A percentile compares a stretch with the other conserved stretches of the same genome.
Evolutionary conservation across 2,113 vertebrate genomes (phyloP).

Genomic region (Mustela lutreola): DNA sequence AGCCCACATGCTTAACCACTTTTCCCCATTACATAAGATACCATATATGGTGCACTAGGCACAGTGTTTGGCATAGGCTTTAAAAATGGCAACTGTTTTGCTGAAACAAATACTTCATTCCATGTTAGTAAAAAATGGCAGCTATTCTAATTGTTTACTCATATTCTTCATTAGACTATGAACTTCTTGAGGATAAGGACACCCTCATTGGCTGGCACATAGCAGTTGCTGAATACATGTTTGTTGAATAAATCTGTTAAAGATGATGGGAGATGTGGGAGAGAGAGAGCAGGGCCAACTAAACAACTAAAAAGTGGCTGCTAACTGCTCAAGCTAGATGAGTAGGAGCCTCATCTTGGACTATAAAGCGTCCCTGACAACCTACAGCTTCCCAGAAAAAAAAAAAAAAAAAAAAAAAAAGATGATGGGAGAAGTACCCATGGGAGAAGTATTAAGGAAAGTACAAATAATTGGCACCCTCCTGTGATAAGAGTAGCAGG

Average conservation of each 20-base stretch:
- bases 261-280: conserved; percentile 27
- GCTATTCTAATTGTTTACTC: conserved; percentile 22
- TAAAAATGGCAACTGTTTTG: background rate
- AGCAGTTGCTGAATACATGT: conserved; percentile 20
- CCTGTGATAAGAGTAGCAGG: background rate
- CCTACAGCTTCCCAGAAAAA: too few species aligned
- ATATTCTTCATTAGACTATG: background rate
- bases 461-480: background rate
- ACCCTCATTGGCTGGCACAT: background rate
- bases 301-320: too few species aligned
- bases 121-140: background rate
- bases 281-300: too few species aligned
- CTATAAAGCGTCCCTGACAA: too few species aligned
- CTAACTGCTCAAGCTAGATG: too few species aligned
- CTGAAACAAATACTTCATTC: too few species aligned
- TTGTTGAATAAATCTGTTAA: conserved; percentile 29
- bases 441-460: background rate
- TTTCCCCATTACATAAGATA: background rate
- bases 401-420: too few species aligned
- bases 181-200: background rate
- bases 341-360: too few species aligned
- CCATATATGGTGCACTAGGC: background rate
- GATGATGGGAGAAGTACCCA: background rate
- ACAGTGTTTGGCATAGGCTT: background rate
- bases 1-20: background rate